Evolutionary conservation across 2,797 vertebrate genomes (phyloP).

Genomic region (Gobio occitaniae): DNA sequence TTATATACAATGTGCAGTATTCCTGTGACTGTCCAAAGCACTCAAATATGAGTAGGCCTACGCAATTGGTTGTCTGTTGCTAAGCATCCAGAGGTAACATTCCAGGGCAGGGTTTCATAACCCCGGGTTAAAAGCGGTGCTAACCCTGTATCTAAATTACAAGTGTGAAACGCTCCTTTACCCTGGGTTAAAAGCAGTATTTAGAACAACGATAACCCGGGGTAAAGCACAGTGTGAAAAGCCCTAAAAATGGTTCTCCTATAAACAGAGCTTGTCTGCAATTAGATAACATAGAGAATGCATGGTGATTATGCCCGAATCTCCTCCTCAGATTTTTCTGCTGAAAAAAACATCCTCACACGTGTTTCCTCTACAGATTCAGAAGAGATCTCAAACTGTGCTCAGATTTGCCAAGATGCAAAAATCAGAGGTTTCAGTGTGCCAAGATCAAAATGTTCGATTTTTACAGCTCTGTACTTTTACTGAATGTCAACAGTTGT

Average conservation of each 20-base stretch:
- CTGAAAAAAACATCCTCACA: not conserved
- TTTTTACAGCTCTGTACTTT: not conserved
- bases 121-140: no score
- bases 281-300: not conserved
- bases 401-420: not conserved
- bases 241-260: not conserved
- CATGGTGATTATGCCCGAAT: not conserved
- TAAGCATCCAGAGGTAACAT: no score
- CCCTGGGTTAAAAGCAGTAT: no score
- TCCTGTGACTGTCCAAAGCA: no score
- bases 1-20: no score
- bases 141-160: no score
- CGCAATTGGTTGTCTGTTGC: no score
- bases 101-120: no score
- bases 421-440: not conserved
- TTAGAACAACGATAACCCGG: no score
- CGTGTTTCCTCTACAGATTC: not conserved
- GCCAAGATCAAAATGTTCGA: not conserved
- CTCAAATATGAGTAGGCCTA: no score
- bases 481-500: not conserved
- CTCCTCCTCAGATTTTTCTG: not conserved
- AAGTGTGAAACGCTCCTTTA: no score
- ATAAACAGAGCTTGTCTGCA: not conserved
- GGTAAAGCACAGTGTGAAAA: no score
- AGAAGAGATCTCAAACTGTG: not conserved